phyloP scores from a whole-genome alignment of 2,797 vertebrate genomes.

The Pseudochirops cupreus region DNA sequence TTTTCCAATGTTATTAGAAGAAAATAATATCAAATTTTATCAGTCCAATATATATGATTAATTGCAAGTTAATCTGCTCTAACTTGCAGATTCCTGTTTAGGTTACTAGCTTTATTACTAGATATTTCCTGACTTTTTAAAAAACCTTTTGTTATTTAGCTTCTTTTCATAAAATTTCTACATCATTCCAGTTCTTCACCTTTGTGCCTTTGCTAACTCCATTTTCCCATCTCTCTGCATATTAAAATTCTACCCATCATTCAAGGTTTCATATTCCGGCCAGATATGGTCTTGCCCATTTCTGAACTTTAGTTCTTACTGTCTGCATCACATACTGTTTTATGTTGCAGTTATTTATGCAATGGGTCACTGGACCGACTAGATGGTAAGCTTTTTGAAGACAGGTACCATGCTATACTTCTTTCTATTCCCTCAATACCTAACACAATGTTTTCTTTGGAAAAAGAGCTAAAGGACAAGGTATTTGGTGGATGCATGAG shows the following conservation, averaged over 20 bases:
- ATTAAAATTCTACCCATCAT: background rate
- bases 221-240: background rate
- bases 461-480: background rate
- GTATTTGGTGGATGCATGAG: background rate
- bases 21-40: background rate
- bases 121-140: background rate
- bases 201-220: background rate
- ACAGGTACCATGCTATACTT: background rate
- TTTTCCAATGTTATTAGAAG: background rate
- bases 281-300: background rate
- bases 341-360: background rate
- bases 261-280: background rate
- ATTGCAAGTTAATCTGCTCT: background rate
- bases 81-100: background rate
- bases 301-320: background rate
- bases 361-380: background rate
- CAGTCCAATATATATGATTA: rapidly evolving
- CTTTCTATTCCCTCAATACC: background rate
- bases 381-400: background rate
- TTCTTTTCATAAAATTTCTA: background rate
- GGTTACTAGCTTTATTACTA: background rate
- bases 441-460: background rate
- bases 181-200: background rate
- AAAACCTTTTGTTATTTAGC: background rate
- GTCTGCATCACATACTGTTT: background rate